These are phyloP conservation scores for Oxytorus armatus DNA, from an alignment of 2,888 invertebrate genomes.

Conservation along the genomic window DNA sequence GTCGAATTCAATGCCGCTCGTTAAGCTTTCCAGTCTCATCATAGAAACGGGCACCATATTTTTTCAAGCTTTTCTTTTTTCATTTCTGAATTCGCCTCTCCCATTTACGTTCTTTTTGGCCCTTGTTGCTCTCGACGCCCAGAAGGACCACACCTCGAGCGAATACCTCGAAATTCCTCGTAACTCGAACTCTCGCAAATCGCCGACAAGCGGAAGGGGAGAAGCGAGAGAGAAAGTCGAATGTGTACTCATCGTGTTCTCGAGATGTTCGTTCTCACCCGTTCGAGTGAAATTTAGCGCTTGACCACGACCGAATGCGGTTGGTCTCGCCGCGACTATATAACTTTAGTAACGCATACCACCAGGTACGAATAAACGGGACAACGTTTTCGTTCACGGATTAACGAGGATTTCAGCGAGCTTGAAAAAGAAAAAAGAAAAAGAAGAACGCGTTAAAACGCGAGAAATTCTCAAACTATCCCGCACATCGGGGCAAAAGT, in stretches of 20 bases:
- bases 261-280: slow-evolving; percentile 50
- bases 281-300: slow-evolving; percentile 67
- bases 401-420: slow-evolving; percentile 48
- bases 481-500: slow-evolving; percentile 10
- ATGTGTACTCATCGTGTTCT: slow-evolving; percentile 9
- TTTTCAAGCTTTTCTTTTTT: slow-evolving; percentile 35
- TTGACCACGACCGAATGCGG: slow-evolving; percentile 68
- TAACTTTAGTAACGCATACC: slow-evolving; percentile 26
- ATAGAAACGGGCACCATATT: slow-evolving; percentile 28
- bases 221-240: slow-evolving; percentile 16
- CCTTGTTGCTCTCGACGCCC: slow-evolving; percentile 27
- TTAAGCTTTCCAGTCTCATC: slow-evolving; percentile 52
- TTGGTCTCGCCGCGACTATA: slow-evolving; percentile 31
- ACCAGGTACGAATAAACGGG: slow-evolving; percentile 17
- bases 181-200: slow-evolving; percentile 34
- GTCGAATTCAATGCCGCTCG: slow-evolving; percentile 69
- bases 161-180: slow-evolving; percentile 58
- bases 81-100: slow-evolving; percentile 36
- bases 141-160: slow-evolving; percentile 47
- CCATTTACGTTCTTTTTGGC: not conserved
- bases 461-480: slow-evolving; percentile 49
- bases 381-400: slow-evolving; percentile 41
- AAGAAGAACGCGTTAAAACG: slow-evolving; percentile 34
- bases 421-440: slow-evolving; percentile 9
- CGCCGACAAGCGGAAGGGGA: not conserved